phyloP scores from a whole-genome alignment of 2,888 invertebrate species.

The Drosophila helvetica region DNA sequence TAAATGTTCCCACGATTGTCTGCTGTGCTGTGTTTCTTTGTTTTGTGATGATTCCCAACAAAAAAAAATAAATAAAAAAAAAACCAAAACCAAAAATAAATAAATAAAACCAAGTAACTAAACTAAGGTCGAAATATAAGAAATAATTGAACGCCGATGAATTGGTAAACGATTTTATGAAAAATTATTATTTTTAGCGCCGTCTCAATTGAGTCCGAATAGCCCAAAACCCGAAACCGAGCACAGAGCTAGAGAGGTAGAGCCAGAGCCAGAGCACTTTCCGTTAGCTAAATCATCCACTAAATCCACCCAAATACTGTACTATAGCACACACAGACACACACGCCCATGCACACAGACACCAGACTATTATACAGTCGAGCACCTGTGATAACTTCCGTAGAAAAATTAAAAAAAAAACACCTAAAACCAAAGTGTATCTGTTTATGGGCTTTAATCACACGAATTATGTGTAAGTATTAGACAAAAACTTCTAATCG shows the following conservation, averaged over 20 bases:
- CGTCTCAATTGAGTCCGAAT: conserved; percentile 66
- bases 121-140: conserved; percentile 26
- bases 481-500: conserved; percentile 7
- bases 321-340: conserved; percentile 16
- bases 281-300: conserved; percentile 37
- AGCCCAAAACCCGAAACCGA: conserved; percentile 40
- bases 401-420: conserved; percentile 25
- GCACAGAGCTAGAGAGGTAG: conserved; percentile 18
- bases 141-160: conserved; percentile 15
- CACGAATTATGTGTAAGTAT: conserved; percentile 48
- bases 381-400: conserved; percentile 43
- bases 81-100: conserved; percentile 1
- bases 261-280: conserved; percentile 18
- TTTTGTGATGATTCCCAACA: conserved; percentile 14
- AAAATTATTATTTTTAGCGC: conserved; percentile 72
- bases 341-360: conserved; percentile 25
- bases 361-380: conserved; percentile 31
- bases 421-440: conserved; percentile 18
- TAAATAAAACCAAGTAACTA: conserved; percentile 2
- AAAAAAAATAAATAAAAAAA: conserved; percentile 8
- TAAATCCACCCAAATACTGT: conserved; percentile 39
- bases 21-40: conserved; percentile 37
- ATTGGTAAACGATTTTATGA: conserved; percentile 45
- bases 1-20: conserved; percentile 18
- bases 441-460: conserved; percentile 27